phyloP scores from a whole-genome alignment of 2,113 vertebrate genomes.

The Ploceus nigricollis region DNA sequence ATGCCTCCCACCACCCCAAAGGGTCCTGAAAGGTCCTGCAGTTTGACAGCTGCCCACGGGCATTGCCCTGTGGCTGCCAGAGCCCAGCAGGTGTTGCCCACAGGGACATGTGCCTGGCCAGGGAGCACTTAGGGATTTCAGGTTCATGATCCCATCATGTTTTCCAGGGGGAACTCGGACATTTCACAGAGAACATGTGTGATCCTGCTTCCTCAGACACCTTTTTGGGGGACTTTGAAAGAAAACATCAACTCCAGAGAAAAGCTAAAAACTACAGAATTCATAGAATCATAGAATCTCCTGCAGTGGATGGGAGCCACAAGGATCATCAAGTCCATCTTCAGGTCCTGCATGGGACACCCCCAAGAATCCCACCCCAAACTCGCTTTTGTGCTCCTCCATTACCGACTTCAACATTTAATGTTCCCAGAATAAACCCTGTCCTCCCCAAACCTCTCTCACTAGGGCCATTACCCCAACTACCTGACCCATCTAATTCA shows the following conservation, averaged over 20 bases:
- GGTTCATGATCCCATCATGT: accelerated
- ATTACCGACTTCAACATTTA: neutral
- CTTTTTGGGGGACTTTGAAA: neutral
- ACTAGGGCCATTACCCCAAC: neutral
- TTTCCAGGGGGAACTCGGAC: neutral
- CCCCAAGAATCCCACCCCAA: neutral
- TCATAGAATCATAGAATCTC: neutral
- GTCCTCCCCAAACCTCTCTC: neutral
- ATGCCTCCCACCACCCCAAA: neutral
- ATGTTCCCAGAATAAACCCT: neutral
- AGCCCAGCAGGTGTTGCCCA: accelerated
- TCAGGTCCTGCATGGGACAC: neutral
- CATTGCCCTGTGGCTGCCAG: neutral
- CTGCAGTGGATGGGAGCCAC: neutral
- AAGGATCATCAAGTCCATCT: neutral
- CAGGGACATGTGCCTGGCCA: neutral
- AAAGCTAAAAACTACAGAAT: neutral
- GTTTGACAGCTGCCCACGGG: neutral
- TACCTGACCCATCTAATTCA: neutral
- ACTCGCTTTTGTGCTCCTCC: neutral
- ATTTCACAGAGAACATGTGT: neutral
- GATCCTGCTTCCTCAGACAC: neutral
- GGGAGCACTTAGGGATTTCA: neutral
- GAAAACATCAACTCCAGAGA: neutral
- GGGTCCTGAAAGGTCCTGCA: neutral